Percentiles rank a stretch among this genome's conserved stretches.
Evolutionary conservation across 2,888 invertebrate species (phyloP).

Genomic region (Leucophenga montana): DNA sequence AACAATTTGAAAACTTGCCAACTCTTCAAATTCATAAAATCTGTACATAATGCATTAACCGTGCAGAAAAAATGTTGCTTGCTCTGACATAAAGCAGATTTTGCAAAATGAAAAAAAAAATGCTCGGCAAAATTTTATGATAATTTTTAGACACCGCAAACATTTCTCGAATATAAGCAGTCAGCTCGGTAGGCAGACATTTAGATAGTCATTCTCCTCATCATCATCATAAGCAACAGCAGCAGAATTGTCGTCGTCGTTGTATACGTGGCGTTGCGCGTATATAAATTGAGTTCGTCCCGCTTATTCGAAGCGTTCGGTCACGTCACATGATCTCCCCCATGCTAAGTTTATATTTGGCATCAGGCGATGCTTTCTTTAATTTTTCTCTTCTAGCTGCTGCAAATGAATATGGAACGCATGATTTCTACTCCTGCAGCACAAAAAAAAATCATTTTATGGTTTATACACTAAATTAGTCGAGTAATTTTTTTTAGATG

Average conservation of each 20-base stretch:
- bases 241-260: neutral
- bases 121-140: slow-evolving; percentile 7
- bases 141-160: too few relatives aligned
- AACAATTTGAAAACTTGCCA: slow-evolving; percentile 24
- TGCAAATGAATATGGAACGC: neutral
- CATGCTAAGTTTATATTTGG: slow-evolving; percentile 63
- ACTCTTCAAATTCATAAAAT: neutral
- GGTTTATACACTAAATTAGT: slow-evolving; percentile 19
- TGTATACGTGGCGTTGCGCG: neutral
- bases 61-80: slow-evolving; percentile 13
- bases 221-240: neutral
- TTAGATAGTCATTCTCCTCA: neutral
- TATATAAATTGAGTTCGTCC: neutral
- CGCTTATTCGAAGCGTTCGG: neutral
- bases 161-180: neutral
- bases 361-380: slow-evolving; percentile 38
- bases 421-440: neutral
- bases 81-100: slow-evolving; percentile 4
- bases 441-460: slow-evolving; percentile 7
- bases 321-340: slow-evolving; percentile 56
- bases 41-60: slow-evolving; percentile 2
- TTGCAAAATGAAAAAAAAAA: slow-evolving; percentile 40
- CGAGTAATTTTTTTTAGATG: neutral
- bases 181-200: neutral
- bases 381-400: neutral